A percentile compares a stretch with the other conserved stretches of the same genome.
phyloP scores from a whole-genome alignment of 2,113 vertebrate species.

The Microcebus ravelobensis region DNA sequence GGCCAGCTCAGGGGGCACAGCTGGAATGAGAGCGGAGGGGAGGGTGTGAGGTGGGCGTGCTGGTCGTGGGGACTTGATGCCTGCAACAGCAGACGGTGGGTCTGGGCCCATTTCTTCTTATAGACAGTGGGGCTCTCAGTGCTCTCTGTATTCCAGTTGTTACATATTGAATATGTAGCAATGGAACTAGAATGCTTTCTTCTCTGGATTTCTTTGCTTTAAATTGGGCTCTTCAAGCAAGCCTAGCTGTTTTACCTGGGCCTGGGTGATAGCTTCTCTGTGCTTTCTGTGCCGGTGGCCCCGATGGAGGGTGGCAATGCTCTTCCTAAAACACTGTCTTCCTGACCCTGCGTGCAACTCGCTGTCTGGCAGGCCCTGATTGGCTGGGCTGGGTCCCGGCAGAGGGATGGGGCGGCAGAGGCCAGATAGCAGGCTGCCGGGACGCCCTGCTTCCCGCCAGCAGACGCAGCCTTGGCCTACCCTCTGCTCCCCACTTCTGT shows the following conservation, averaged over 20 bases:
- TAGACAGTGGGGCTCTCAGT: not conserved
- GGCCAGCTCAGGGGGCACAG: not conserved
- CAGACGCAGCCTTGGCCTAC: not conserved
- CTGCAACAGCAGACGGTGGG: not conserved
- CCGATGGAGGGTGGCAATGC: not conserved
- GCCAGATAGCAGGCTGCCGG: not conserved
- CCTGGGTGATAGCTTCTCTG: rapidly evolving
- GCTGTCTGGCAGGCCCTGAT: not conserved
- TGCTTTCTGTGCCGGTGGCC: not conserved
- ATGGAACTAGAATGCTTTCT: not conserved
- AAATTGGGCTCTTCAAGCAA: not conserved
- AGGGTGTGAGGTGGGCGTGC: too few relatives aligned
- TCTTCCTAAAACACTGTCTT: not conserved
- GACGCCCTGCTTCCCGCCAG: not conserved
- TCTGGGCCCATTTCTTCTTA: not conserved
- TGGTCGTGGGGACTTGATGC: not conserved
- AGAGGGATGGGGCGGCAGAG: not conserved
- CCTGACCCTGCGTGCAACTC: not conserved
- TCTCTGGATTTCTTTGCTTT: not conserved
- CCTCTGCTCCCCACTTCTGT: not conserved
- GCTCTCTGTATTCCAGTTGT: not conserved
- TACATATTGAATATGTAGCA: not conserved
- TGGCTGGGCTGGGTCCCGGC: not conserved
- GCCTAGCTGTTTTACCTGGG: not conserved
- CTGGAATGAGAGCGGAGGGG: rapidly evolving